These are phyloP conservation scores for Xanthia togata DNA, from an alignment of 2,888 invertebrate genomes.

Conservation along the genomic window DNA sequence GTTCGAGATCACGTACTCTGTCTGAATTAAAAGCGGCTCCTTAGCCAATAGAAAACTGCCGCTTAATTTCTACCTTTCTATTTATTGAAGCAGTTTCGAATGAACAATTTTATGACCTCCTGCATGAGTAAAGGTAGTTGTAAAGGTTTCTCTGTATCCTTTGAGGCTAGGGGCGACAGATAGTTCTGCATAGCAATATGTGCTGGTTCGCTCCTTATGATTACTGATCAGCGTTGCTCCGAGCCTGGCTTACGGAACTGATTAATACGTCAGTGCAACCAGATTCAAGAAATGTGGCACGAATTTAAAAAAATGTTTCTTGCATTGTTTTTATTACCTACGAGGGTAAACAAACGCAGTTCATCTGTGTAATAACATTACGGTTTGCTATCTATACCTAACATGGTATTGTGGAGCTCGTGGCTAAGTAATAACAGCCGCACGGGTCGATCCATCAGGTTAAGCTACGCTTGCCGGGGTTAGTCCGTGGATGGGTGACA, in stretches of 20 bases:
- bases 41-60: not conserved
- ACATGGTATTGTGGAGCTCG: too few species aligned
- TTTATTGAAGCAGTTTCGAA: conserved; percentile 22
- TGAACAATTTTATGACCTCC: conserved; percentile 41
- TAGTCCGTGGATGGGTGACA: too few species aligned
- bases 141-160: conserved; percentile 22
- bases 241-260: conserved; percentile 40
- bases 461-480: too few species aligned
- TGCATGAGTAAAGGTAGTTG: conserved; percentile 8
- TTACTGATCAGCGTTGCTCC: conserved; percentile 59
- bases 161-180: conserved; percentile 54
- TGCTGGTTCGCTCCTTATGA: conserved; percentile 58
- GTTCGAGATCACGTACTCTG: not conserved
- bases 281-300: not conserved
- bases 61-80: conserved; percentile 3
- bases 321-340: not conserved
- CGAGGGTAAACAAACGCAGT: not conserved
- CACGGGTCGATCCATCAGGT: too few species aligned
- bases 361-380: not conserved
- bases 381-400: not conserved
- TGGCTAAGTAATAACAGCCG: too few species aligned
- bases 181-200: conserved; percentile 50
- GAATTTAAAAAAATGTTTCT: not conserved
- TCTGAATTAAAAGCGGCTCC: not conserved
- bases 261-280: conserved; percentile 41